Percentiles rank a stretch among this genome's conserved stretches.
Evolutionary conservation across 2,888 invertebrate genomes (phyloP).

Genomic region (Philonicus albiceps): DNA sequence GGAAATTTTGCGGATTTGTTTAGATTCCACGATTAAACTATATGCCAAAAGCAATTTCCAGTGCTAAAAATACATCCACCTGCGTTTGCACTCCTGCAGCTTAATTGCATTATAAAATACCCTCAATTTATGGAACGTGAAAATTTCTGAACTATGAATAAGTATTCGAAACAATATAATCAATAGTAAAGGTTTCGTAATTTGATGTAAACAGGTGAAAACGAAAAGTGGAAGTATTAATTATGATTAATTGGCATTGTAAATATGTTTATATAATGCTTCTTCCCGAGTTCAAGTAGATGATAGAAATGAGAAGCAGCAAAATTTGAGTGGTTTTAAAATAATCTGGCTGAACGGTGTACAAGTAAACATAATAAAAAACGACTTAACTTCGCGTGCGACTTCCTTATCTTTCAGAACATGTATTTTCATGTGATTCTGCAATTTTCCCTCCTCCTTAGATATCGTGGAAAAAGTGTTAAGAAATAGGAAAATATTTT

Average conservation of each 20-base stretch:
- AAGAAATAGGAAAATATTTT: background rate
- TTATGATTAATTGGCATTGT: background rate
- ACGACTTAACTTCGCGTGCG: background rate
- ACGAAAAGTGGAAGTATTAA: background rate
- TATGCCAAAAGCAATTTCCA: background rate
- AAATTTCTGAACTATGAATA: background rate
- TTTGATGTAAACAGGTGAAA: background rate
- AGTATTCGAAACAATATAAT: background rate
- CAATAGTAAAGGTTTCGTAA: background rate
- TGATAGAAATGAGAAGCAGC: background rate
- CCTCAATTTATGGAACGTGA: background rate
- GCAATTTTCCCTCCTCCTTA: background rate
- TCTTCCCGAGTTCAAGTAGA: background rate
- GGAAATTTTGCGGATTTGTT: background rate
- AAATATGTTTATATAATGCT: background rate
- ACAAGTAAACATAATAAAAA: background rate
- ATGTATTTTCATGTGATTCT: background rate
- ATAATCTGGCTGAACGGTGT: background rate
- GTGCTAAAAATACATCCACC: background rate
- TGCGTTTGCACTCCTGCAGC: background rate
- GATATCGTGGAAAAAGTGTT: background rate
- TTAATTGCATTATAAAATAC: background rate
- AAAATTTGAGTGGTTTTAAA: background rate
- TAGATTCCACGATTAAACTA: background rate
- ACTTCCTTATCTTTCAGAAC: background rate